phyloP scores from a whole-genome alignment of 1,140 invertebrate genomes.

The Drosophila arawakana region DNA sequence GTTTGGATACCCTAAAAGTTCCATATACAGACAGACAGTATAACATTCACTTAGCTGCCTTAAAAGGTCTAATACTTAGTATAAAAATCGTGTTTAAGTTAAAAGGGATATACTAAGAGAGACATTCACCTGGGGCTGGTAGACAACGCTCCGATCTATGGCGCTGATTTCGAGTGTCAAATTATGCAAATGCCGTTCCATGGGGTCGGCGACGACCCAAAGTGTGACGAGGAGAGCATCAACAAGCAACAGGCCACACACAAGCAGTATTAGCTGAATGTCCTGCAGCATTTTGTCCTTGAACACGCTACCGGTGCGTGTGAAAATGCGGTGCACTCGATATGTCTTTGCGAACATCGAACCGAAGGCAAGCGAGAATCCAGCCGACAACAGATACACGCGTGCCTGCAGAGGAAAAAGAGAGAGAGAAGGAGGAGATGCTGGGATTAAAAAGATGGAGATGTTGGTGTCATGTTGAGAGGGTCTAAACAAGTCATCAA shows the following conservation, averaged over 20 bases:
- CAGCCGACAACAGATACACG: slow-evolving; percentile 94
- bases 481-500: slow-evolving; percentile 70
- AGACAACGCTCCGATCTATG: slow-evolving; percentile 91
- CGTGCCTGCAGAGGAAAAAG: slow-evolving; percentile 87
- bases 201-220: slow-evolving; percentile 93
- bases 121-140: slow-evolving; percentile 91
- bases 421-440: not conserved
- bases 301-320: slow-evolving; percentile 87
- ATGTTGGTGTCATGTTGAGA: slow-evolving; percentile 31
- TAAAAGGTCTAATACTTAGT: no score
- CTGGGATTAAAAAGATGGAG: not conserved
- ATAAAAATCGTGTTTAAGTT: no score
- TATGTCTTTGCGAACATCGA: slow-evolving; percentile 97
- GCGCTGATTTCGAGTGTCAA: slow-evolving; percentile 91
- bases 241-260: slow-evolving; percentile 90
- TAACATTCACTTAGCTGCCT: no score
- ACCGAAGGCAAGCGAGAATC: slow-evolving; percentile 94
- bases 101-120: not conserved
- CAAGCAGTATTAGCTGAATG: slow-evolving; percentile 92
- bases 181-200: slow-evolving; percentile 93
- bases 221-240: slow-evolving; percentile 92
- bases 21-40: no score
- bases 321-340: slow-evolving; percentile 94
- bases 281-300: slow-evolving; percentile 92
- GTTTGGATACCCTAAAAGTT: not conserved